These are phyloP conservation scores for Geotrupes spiniger DNA, from an alignment of 2,888 invertebrate genomes.

Conservation along the genomic window DNA sequence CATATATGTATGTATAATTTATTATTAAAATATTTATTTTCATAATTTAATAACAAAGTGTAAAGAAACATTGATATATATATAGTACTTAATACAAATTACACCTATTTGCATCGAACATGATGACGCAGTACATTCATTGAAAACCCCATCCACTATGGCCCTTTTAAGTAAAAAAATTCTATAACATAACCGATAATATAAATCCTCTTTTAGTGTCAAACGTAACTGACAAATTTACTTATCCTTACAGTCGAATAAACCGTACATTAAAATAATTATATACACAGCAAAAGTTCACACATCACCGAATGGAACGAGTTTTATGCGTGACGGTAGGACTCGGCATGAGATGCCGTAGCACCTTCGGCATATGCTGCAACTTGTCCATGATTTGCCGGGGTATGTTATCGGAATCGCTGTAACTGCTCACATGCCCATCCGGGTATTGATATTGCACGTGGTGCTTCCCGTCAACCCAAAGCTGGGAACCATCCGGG, in stretches of 20 bases:
- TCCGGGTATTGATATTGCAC: slow-evolving; percentile 44
- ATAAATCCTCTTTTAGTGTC: too few relatives aligned
- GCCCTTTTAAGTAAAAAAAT: too few relatives aligned
- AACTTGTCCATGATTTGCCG: slow-evolving; percentile 50
- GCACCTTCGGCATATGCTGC: slow-evolving; percentile 50
- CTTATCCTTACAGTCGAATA: neutral
- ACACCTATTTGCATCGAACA: too few relatives aligned
- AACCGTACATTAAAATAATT: neutral
- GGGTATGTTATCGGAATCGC: slow-evolving; percentile 44
- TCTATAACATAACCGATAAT: too few relatives aligned
- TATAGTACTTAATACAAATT: too few relatives aligned
- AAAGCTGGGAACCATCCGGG: slow-evolving; percentile 44
- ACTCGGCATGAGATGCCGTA: slow-evolving; percentile 48
- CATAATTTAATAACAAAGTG: too few relatives aligned
- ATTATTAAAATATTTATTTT: too few relatives aligned
- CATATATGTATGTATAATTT: too few relatives aligned
- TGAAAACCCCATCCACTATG: too few relatives aligned
- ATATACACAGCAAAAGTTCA: neutral
- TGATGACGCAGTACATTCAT: too few relatives aligned
- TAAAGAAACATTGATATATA: too few relatives aligned
- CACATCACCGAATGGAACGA: slow-evolving; percentile 11
- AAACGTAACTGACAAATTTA: too few relatives aligned
- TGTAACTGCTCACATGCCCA: slow-evolving; percentile 41
- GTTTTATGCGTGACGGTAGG: slow-evolving; percentile 20
- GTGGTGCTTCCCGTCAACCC: slow-evolving; percentile 45